Evolutionary conservation across 2,888 invertebrate genomes (phyloP), one percentile per base, ranked within the genome.

Genomic region (Doris montereyensis): DNA sequence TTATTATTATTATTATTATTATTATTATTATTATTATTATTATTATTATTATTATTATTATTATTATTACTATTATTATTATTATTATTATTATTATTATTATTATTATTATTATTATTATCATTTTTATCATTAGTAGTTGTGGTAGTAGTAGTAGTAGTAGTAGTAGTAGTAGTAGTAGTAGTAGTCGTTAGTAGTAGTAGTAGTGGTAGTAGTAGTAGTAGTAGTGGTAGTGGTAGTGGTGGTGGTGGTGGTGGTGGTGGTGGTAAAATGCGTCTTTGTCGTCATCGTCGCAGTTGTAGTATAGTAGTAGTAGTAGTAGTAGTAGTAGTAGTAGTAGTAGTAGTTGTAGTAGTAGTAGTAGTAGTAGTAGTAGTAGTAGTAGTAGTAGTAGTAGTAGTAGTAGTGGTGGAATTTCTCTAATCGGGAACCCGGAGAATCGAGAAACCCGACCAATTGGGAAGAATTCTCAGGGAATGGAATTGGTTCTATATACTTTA

Each of bases 31-130:
- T 17, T n/a, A 68, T 17, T 68, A 30, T 30, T 68, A 10, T 30
- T 68, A 30, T 10, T 68, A 68, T 17, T 68, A 68, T 17, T 68
- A 68, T 30, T 68, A 68, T 30, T 28, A 68, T 30, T 10, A 68
- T 30, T 10, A 68, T 17, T 28, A 68, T 24, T 10, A 32, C 68
- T 10, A 30, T 30, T 28, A 68, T 24, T 10, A 68, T 17, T 10
- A 68, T 30, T 28, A 32, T 17, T 5, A 68, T 68, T 8, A 68
- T 68, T 5, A 68, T 32, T 8, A 68, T 30, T 10, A 32, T 68
- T 5, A 62, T 62, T 5, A 62, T 62, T 5, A 62, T 62, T 5
- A 62, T 62, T 5, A 70, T 70, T 4, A 13, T 28, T 8, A 28
- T 32, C 13, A 32, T 28, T 8, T 26, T 28, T 8, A 28, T 26